phyloP scores from a whole-genome alignment of 2,113 vertebrate species.

The Larimichthys crocea region DNA sequence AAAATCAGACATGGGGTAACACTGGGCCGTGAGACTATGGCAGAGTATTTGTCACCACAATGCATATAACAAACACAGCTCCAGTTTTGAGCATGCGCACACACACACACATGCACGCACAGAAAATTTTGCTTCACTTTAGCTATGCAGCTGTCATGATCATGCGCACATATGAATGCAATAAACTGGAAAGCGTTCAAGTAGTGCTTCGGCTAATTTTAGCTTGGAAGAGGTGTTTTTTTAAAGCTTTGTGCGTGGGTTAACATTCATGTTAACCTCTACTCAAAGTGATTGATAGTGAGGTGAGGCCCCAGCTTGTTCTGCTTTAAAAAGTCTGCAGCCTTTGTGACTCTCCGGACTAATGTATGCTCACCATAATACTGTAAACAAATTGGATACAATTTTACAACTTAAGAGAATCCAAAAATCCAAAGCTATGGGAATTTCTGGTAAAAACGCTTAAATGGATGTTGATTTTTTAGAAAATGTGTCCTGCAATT shows the following conservation, averaged over 20 bases:
- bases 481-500: not conserved
- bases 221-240: conserved; percentile 25
- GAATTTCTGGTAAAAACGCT: not conserved
- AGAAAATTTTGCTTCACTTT: no score
- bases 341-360: conserved; percentile 55
- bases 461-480: not conserved
- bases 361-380: conserved; percentile 11
- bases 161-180: not conserved
- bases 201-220: conserved; percentile 41
- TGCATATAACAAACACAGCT: not conserved
- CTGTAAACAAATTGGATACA: conserved; percentile 12
- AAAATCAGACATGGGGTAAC: conserved; percentile 5
- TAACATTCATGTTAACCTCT: conserved; percentile 37
- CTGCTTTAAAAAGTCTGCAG: conserved; percentile 41
- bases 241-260: conserved; percentile 6
- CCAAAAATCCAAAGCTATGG: not conserved
- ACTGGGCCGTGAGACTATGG: not conserved
- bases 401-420: not conserved
- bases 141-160: not conserved
- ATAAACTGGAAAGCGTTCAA: conserved; percentile 20
- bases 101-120: not conserved
- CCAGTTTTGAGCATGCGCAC: not conserved
- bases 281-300: conserved; percentile 58
- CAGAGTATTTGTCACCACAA: not conserved
- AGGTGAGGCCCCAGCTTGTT: conserved; percentile 45